Conservation (phyloP, 2,888 invertebrate species). For the Clistopyga incitator region DNA sequence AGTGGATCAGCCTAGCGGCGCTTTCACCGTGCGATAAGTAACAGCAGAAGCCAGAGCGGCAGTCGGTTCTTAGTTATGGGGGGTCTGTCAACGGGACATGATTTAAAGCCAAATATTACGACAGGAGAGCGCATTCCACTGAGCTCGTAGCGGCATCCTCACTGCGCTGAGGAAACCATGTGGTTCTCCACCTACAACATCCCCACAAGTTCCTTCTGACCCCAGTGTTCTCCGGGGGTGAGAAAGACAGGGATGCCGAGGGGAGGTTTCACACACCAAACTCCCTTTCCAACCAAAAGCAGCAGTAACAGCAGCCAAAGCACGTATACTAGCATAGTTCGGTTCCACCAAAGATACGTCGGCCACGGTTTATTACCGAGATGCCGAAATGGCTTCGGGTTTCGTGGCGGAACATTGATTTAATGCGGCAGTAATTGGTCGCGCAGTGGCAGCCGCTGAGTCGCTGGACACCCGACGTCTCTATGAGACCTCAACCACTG, state of each 20-base stretch:
- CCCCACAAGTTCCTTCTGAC: conserved; percentile 42
- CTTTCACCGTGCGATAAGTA: conserved; percentile 24
- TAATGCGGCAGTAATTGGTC: conserved; percentile 84
- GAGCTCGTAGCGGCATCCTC: conserved; percentile 69
- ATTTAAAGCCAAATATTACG: conserved; percentile 85
- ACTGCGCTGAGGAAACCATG: conserved; percentile 9
- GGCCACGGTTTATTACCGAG: conserved; percentile 82
- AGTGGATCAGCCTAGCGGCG: conserved; percentile 48
- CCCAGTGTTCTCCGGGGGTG: conserved; percentile 4
- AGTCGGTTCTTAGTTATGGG: conserved; percentile 69
- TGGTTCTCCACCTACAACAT: conserved; percentile 54
- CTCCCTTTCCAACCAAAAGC: conserved; percentile 28
- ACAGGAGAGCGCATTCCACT: conserved; percentile 82
- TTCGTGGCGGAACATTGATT: conserved; percentile 83
- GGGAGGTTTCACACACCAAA: conserved; percentile 59
- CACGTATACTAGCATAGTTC: conserved; percentile 48
- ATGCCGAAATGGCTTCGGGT: conserved; percentile 74
- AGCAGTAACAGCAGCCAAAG: conserved; percentile 4
- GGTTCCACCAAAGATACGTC: conserved; percentile 78
- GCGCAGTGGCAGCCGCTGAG: conserved; percentile 67
- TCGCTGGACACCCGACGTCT: conserved; percentile 76
- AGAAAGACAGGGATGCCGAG: conserved; percentile 49
- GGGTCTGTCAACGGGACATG: conserved; percentile 82
- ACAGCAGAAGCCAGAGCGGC: conserved; percentile 60
- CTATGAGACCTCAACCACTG: conserved; percentile 76